Evolutionary conservation across 2,888 invertebrate genomes (phyloP).

Genomic region (Tridacna gigas): DNA sequence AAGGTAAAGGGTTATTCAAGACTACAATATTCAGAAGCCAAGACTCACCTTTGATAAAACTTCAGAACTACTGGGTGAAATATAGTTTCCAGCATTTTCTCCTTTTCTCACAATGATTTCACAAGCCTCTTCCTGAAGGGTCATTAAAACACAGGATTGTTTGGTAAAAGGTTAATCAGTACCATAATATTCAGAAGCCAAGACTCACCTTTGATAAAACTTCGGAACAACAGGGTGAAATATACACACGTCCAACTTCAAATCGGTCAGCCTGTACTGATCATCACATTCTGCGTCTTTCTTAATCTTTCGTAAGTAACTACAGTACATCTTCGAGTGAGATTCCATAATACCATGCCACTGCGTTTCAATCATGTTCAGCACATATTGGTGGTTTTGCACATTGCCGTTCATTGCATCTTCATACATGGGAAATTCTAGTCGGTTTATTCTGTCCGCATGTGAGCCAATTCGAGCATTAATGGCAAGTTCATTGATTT

Average conservation of each 20-base stretch:
- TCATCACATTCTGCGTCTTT: constrained; percentile 60
- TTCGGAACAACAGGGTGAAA: constrained; percentile 75
- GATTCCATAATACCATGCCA: constrained; percentile 62
- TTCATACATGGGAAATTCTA: constrained; percentile 82
- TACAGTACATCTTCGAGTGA: constrained; percentile 70
- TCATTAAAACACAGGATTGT: too few relatives aligned
- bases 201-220: constrained; percentile 71
- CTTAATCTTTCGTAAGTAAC: constrained; percentile 63
- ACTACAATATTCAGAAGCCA: too few relatives aligned
- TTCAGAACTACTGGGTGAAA: constrained; percentile 75
- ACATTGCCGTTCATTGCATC: constrained; percentile 79
- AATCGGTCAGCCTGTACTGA: constrained; percentile 41
- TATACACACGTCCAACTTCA: constrained; percentile 69
- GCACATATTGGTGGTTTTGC: constrained; percentile 75
- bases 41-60: constrained; percentile 71
- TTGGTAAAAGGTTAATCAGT: too few relatives aligned
- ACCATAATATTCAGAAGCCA: too few relatives aligned
- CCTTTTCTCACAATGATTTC: too few relatives aligned
- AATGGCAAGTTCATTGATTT: constrained; percentile 79
- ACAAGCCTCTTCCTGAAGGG: too few relatives aligned
- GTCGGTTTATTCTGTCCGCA: constrained; percentile 81
- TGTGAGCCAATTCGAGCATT: constrained; percentile 80
- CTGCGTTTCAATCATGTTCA: constrained; percentile 70
- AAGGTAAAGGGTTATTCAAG: too few relatives aligned
- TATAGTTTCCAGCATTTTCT: too few relatives aligned